Evolutionary conservation across 2,888 invertebrate species (phyloP), one percentile per base, ranked within the genome.

Genomic region (Eledona agricola): DNA sequence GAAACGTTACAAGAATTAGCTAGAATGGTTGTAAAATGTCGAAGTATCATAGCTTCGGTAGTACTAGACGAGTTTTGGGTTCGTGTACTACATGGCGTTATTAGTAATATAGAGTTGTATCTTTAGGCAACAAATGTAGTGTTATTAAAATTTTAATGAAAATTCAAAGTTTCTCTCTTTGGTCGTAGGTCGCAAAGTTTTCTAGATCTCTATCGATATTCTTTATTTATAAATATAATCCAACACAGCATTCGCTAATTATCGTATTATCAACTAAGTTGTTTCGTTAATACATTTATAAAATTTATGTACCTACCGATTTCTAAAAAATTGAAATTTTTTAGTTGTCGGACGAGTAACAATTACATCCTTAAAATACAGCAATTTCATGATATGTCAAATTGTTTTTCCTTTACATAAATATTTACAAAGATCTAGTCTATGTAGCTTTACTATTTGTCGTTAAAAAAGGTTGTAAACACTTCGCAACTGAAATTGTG

Each of bases 361-460:
- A 56, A 54, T 54, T 35, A 52, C 32, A 13, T 51, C 35, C 60
- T 63, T 65, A 64, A 57, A 64, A 43, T 62, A 63, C 57, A 62
- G 46, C 65, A 64, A 57, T 58, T 62, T 64, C 65, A 71, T 72
- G 72, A 72, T 72, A 72, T 72, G 72, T 72, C 69, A 64, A 69
- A 65, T 72, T 67, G 65, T 71, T 71, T n/a, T 69, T 64, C 65
- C 64, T 64, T 65, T 63, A 59, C 56, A 55, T 51, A 43, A 55
- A 57, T 54, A 50, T 50, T 32, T 49, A 54, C 49, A 54, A 42
- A 50, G 31, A 17, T 45, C 34, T 45, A 34, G 17, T 25, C 45
- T 45, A 45, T 15, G 22, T 45, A 45, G 32, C 34, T 45, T 42
- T 42, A 31, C 20, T 42, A 31, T 42, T 42, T 26, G 13, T 25